Percentiles rank a stretch among this genome's conserved stretches.
phyloP scores from a whole-genome alignment of 2,888 invertebrate species.

The Leptinotarsa juncta region DNA sequence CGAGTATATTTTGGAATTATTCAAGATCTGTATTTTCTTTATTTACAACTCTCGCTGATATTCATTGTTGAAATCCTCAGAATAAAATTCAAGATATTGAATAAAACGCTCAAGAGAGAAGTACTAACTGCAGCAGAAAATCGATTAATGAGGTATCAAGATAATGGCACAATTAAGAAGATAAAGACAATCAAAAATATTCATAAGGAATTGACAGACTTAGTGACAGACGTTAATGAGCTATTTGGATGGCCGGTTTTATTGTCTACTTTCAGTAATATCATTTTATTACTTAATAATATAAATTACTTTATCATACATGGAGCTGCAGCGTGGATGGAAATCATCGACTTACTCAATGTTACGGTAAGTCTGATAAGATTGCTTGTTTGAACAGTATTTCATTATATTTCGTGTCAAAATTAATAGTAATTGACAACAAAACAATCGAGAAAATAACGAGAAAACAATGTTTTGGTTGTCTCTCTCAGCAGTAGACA shows the following conservation, averaged over 20 bases:
- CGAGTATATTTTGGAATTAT: not conserved
- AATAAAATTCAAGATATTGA: not conserved
- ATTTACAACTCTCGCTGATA: not conserved
- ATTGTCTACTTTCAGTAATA: not conserved
- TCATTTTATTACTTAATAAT: constrained; percentile 12
- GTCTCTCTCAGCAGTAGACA: too few relatives aligned
- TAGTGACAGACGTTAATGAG: constrained; percentile 23
- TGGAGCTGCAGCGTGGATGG: not conserved
- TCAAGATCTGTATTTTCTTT: not conserved
- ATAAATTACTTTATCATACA: constrained; percentile 25
- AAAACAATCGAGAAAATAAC: too few relatives aligned
- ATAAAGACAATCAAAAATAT: constrained; percentile 11
- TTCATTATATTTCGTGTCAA: too few relatives aligned
- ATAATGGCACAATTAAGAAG: not conserved
- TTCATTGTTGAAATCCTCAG: not conserved
- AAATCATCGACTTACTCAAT: constrained; percentile 22
- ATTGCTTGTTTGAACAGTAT: too few relatives aligned
- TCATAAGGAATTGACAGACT: constrained; percentile 21
- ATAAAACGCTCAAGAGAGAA: not conserved
- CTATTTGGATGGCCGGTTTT: constrained; percentile 28
- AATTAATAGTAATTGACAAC: too few relatives aligned
- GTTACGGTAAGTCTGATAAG: constrained; percentile 20
- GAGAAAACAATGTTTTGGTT: too few relatives aligned
- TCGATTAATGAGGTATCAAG: not conserved
- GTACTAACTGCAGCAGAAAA: constrained; percentile 1